Evolutionary conservation across 2,888 invertebrate genomes (phyloP), one percentile per base, ranked within the genome.

Genomic region (Andricus curvator): DNA sequence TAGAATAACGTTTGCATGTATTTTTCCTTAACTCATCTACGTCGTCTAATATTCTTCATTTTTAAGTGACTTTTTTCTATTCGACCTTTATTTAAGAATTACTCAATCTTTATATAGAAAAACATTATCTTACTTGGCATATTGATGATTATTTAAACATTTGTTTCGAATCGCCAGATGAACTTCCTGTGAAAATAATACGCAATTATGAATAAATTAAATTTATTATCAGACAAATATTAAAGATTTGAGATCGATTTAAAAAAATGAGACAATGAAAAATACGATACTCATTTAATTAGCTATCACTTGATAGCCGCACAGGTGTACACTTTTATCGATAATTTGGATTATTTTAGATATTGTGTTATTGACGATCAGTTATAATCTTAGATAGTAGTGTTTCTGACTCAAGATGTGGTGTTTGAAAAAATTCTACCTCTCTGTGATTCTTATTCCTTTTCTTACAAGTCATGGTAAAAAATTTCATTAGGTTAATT

Each of bases 291-390:
- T 11, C 4, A 60, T 37, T 37, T 37, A 8, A 37, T 22, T 9
- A 8, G 17, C 29, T 64, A 64, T 25, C 64, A 56, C 44, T 70
- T n/a, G 84, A 87, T 87, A 87, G 64, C 81, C 33, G 37, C 41
- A 62, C 83, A 85, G 86, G 84, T 87, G 84, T 85, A 77, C 79
- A 44, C 60, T 82, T 76, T 80, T 81, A 80, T 83, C 82, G 78
- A 78, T 81, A 81, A 78, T 66, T 25, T 15, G 56, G 70, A 74
- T 74, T 74, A 51, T 56, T 51, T 51, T 74, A n/a, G 48, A 74
- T 74, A 74, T 20, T 48, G 17, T 48, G 17, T 44, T 22, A 37
- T n/a, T 33, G 20, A 1, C 9, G 29, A 33, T 51, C 2, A 56
- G 8, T 20, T 20, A 17, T 17, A 64, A 29, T 64, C 64, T 29